A percentile compares a stretch with the other conserved stretches of the same genome.
These are phyloP conservation scores for Aix galericulata DNA, from an alignment of 2,113 vertebrate genomes.

Conservation along the genomic window DNA sequence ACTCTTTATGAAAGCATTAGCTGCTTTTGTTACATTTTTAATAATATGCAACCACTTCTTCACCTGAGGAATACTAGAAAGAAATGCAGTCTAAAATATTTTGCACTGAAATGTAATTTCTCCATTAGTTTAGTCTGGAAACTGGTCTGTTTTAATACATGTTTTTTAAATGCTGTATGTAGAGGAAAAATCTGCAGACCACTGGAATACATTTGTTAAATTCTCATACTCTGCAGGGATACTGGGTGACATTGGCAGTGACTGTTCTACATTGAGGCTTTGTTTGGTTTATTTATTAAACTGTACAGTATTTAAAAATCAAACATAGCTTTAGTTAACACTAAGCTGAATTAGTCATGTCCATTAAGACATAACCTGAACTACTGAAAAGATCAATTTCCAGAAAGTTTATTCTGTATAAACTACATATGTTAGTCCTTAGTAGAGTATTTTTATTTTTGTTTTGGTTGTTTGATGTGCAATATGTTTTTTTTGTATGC, in stretches of 20 bases:
- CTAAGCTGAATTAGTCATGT: conserved; percentile 91
- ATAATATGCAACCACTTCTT: conserved; percentile 99
- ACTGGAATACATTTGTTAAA: conserved; percentile 83
- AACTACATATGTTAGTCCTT: conserved; percentile 88
- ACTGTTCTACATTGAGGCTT: conserved; percentile 93
- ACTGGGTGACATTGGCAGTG: conserved; percentile 88
- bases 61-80: conserved; percentile 90
- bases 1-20: conserved; percentile 94
- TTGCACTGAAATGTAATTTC: conserved; percentile 98
- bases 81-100: conserved; percentile 93
- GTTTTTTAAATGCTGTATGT: conserved; percentile 87
- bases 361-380: conserved; percentile 90
- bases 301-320: conserved; percentile 99
- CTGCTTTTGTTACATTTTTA: conserved; percentile 98
- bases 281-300: conserved; percentile 99
- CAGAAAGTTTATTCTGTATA: conserved; percentile 91
- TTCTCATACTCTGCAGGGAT: conserved; percentile 88
- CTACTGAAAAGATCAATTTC: conserved; percentile 98
- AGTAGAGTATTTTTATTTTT: conserved; percentile 87
- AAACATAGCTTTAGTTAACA: conserved; percentile 91
- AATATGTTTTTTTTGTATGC: conserved; percentile 99
- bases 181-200: conserved; percentile 82
- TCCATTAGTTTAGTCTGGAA: conserved; percentile 93
- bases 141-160: conserved; percentile 91
- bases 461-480: conserved; percentile 99